Base-by-base conservation (phyloP, 37 sponge, comb jelly and placozoan species). In the Lycopodina hypogea region DNA sequence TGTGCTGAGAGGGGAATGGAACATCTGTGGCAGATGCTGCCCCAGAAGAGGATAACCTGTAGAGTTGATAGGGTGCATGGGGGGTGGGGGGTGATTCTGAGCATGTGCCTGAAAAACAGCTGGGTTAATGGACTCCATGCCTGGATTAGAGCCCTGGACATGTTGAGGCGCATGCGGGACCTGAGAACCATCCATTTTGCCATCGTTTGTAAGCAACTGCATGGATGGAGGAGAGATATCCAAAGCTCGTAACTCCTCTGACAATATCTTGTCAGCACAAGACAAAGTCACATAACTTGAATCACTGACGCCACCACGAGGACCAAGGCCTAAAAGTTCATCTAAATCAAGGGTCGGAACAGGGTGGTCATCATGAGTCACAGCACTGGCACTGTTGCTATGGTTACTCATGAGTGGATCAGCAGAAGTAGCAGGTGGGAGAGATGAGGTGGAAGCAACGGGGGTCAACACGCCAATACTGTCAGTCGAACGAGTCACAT, bases 241-340 rank as follows among this genome's bases (percentile, higher is more conserved):
- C 15, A 76, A 23, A 6, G 62, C 17, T 28, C 57, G 28, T 1
- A 76, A 28, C 7, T 76, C 76, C 26, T 76, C 57, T 24, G 76
- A 76, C 41, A 76, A 42, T 1, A 76, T 42, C 12, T 73, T 36
- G 53, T 26, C 29, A 26, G 29, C 26, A 23, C 3, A 34, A 4
- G 35, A 33, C 3, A 36, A 36, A 7, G 42, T 51, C 17, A 6
- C 56, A 30, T 39, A 4, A 4, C 11, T 42, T 17, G 3, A n/a
- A 3, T 42, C 45, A 4, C 23, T 40, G 45, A 2, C 45, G 36
- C 14, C 41, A 40, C 66, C 30, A 32, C 59, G 55, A 28, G 36
- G n/a, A 4, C 60, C 24, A 22, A 59, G 19, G 15, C 75, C 75
- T 39, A 77, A 62, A 59, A 75, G 24, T 22, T 58, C 75, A 75